phyloP scores from a whole-genome alignment of 2,888 invertebrate species.

The Cantharis nigra region DNA sequence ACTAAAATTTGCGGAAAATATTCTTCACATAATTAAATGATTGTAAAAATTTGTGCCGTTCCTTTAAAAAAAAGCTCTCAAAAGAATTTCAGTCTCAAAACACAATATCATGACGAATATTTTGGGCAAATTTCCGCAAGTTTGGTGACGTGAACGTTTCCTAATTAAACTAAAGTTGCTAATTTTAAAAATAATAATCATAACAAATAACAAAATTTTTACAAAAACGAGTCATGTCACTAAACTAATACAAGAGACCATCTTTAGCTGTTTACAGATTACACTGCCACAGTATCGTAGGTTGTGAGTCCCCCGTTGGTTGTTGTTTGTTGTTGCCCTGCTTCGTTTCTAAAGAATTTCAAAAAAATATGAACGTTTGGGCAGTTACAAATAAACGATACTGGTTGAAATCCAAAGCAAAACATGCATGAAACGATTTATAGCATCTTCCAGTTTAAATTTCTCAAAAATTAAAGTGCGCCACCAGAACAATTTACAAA shows the following conservation, averaged over 20 bases:
- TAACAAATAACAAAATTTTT: constrained; percentile 7
- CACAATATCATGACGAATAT: constrained; percentile 36
- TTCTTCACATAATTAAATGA: constrained; percentile 31
- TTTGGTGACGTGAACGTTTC: constrained; percentile 20
- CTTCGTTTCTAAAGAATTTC: constrained; percentile 80
- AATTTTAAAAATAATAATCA: constrained; percentile 8
- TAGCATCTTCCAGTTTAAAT: no score
- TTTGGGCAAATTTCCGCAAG: constrained; percentile 36
- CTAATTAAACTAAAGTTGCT: neutral
- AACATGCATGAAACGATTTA: neutral
- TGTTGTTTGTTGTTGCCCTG: constrained; percentile 63
- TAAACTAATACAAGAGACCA: neutral
- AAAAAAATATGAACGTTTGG: neutral
- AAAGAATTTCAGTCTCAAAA: constrained; percentile 43
- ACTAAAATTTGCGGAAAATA: constrained; percentile 38
- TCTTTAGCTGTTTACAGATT: constrained; percentile 72
- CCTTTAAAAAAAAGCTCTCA: constrained; percentile 23
- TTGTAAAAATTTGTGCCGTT: constrained; percentile 31
- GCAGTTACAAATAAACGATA: neutral
- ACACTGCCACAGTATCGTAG: constrained; percentile 99
- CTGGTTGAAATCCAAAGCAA: neutral
- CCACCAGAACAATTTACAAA: no score
- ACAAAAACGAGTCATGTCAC: constrained; percentile 6
- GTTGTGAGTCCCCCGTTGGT: constrained; percentile 91
- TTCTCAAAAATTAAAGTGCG: no score